These are phyloP conservation scores for Scortum barcoo DNA, from an alignment of 2,113 vertebrate genomes.

Conservation along the genomic window DNA sequence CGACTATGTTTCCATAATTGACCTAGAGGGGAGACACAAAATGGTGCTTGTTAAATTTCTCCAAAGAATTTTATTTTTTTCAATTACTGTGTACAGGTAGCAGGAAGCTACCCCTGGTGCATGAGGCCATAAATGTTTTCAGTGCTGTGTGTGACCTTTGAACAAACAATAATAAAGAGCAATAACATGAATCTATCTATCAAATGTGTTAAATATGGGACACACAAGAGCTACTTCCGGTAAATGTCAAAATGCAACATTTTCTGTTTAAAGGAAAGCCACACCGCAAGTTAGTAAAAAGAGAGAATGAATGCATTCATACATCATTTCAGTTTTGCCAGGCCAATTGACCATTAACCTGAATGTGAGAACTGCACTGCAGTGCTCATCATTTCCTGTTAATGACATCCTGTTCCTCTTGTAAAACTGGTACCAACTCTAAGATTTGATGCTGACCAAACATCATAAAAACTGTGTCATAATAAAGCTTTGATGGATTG, in stretches of 20 bases:
- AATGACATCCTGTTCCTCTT: conserved; percentile 5
- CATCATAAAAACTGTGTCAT: neutral
- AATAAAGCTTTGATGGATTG: neutral
- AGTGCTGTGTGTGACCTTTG: neutral
- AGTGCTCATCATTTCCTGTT: neutral
- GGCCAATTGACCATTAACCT: neutral
- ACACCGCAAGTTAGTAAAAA: neutral
- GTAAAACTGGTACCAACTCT: neutral
- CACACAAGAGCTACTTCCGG: neutral
- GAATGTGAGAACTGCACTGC: neutral
- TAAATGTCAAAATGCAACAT: neutral
- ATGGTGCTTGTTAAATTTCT: neutral
- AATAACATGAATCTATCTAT: neutral
- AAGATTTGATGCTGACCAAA: neutral
- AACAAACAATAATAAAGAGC: conserved; percentile 1
- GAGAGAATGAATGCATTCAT: neutral
- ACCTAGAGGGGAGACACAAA: conserved; percentile 17
- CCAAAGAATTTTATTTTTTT: neutral
- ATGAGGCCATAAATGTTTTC: neutral
- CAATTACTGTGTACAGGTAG: neutral
- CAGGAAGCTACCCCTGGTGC: neutral
- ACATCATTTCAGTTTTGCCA: neutral
- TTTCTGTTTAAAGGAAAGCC: neutral
- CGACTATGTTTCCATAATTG: conserved; percentile 13
- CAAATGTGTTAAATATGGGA: neutral